Base-by-base conservation (phyloP, 2,888 invertebrate genomes). In the Slavum lentiscoides region DNA sequence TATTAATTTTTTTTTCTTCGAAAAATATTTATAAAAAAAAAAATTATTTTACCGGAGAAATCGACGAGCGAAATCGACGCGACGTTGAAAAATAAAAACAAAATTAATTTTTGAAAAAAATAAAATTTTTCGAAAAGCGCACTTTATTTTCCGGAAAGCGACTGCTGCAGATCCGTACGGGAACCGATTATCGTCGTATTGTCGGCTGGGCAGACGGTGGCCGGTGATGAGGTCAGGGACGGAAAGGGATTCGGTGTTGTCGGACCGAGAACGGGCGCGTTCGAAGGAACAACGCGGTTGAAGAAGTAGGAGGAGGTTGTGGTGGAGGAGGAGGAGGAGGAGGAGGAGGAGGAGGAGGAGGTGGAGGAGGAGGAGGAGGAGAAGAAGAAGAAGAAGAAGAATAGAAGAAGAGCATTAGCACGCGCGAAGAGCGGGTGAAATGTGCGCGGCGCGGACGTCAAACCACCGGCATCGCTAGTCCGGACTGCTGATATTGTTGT, bases 401-500 rank as follows among this genome's bases (percentile, higher is more conserved):
- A 80, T 55, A 80, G 69, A 77, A 77, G 77, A 80, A 80, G 80
- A 80, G 80, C 80, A 70, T 80, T 30, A 80, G 80, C 23, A 80
- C 80, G 80, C 80, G 80, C 58, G 80, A 64, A 80, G 80, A 72
- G 80, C 80, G 80, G 72, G 80, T 80, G 80, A 72, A 80, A 80
- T 66, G 80, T 80, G 80, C 64, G 64, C 72, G 72, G 55, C 72
- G 80, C 72, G 80, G 62, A 80, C 80, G 80, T 80, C 80, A 80
- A 80, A 80, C 80, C 80, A 80, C 80, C 80, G 80, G 80, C 80
- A 80, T 80, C 49, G 80, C 80, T 80, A 80, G 80, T 80, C 80
- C 80, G 80, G 80, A 80, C 80, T 80, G 70, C 55, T 72, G 80
- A 72, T 62, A 58, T 55, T 49, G 5, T 55, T 62, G 23, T 53